A percentile compares a stretch with the other conserved stretches of the same genome.
Evolutionary conservation across 2,113 vertebrate species (phyloP).

Genomic region (Microtus oregoni): DNA sequence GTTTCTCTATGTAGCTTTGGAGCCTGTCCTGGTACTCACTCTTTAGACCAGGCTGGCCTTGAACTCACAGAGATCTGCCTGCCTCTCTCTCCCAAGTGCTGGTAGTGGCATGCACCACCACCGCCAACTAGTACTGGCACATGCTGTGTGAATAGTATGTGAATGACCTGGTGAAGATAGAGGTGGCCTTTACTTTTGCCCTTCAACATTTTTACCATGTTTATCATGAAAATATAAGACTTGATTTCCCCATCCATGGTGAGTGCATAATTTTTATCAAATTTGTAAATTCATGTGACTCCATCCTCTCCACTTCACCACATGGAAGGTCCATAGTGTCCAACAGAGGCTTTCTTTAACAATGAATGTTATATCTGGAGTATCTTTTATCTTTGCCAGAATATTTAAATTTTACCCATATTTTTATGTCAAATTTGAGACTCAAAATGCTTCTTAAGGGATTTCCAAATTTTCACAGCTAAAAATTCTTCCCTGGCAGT

Average conservation of each 20-base stretch:
- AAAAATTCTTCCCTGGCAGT: neutral
- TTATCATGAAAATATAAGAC: neutral
- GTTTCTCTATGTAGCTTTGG: too few relatives aligned
- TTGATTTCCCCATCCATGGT: neutral
- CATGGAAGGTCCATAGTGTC: neutral
- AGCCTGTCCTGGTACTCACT: too few relatives aligned
- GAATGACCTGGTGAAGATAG: neutral
- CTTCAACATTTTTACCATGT: constrained; percentile 20
- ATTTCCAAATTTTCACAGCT: neutral
- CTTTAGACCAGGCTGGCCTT: too few relatives aligned
- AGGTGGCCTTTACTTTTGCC: neutral
- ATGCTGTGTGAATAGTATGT: neutral
- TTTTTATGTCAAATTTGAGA: constrained; percentile 54
- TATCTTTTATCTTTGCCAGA: constrained; percentile 2
- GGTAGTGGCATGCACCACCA: too few relatives aligned
- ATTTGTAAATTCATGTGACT: constrained; percentile 1
- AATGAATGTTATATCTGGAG: neutral
- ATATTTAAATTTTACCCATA: neutral
- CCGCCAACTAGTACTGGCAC: neutral
- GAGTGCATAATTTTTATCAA: constrained; percentile 21
- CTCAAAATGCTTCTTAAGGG: constrained; percentile 10
- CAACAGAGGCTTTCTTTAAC: neutral
- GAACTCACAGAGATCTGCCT: too few relatives aligned
- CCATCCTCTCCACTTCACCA: neutral
- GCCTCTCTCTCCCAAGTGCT: too few relatives aligned